Conservation (phyloP, 2,797 vertebrate species). For the Hydrolagus colliei region DNA sequence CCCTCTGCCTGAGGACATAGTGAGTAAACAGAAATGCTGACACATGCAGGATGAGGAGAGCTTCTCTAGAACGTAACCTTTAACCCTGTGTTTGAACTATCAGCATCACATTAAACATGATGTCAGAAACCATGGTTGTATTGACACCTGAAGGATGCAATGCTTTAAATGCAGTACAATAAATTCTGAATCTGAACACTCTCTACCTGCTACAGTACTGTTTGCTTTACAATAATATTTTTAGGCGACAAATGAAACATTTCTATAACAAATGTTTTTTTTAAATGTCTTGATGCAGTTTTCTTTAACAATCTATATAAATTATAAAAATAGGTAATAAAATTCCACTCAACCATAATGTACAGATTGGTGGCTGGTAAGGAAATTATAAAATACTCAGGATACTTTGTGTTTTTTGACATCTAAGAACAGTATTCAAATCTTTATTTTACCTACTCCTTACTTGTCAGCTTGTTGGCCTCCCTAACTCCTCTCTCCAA, state of each 20-base stretch:
- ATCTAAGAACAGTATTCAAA: neutral
- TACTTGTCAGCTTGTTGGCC: too few relatives aligned
- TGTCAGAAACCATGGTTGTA: conserved; percentile 18
- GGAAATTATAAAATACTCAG: neutral
- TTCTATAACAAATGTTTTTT: neutral
- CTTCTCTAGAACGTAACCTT: conserved; percentile 26
- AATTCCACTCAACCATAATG: neutral
- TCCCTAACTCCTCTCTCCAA: too few relatives aligned
- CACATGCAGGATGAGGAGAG: conserved; percentile 22
- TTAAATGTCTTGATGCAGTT: neutral
- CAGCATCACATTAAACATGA: conserved; percentile 29
- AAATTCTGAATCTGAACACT: neutral
- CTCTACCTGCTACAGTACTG: neutral
- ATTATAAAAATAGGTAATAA: neutral
- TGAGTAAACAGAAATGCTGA: conserved; percentile 28
- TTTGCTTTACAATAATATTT: neutral
- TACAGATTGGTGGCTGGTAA: neutral
- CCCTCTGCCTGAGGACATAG: conserved; percentile 14
- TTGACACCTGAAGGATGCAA: conserved; percentile 23
- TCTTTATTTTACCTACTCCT: neutral
- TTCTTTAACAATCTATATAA: neutral
- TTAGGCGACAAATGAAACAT: neutral
- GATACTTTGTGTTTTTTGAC: neutral
- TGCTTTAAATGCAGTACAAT: conserved; percentile 22
- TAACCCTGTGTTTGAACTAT: conserved; percentile 23